Evolutionary conservation across 1,140 invertebrate genomes (phyloP), one percentile per base, ranked within the genome.

Genomic region (Brevipalpus yothersi): DNA sequence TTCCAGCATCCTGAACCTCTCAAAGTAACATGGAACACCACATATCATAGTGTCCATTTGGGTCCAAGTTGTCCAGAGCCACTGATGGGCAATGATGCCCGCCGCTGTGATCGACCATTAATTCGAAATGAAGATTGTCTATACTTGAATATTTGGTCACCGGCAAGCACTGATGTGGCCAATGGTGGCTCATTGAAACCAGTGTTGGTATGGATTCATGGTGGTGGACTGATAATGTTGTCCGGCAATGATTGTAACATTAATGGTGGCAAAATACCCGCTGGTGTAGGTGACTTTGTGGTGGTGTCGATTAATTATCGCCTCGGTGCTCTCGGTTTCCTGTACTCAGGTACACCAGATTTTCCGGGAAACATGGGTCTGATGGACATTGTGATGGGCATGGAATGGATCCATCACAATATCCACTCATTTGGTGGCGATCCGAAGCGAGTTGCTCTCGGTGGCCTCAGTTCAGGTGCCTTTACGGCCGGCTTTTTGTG

Each of bases 141-240:
- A 0, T 94, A 93, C 68, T 74, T 96, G 45, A 95, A 96, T 68
- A 78, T 96, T 43, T 94, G 82, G 71, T 81, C 84, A 19, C 59
- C 59, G 5, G 31, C 31, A 5, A 31, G 31, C 5, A 31, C 31
- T 5, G 31, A 31, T 31, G 31, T 31, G 31, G 31, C 31, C 31
- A 31, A 31, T 3, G 31, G 31, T 31, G 31, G 31, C 31, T 3
- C 2, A 31, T 5, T 2, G 31, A 31, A 31, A 5, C 49, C 49
- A 8, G 49, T 51, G 10, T 12, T 51, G n/a, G 49, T 51, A 8
- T 51, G 21, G n/a, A 19, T 19, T 17, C 49, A 51, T 17, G 49
- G 49, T 19, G 49, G 49, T 51, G 49, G 49, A n/a, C 21, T 51
- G 2, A 19, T 51, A 19, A 51, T 51, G 49, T 17, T 51, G 21